These are phyloP conservation scores for Omphaloscelis lunosa DNA, from an alignment of 2,888 invertebrate species.

Conservation along the genomic window DNA sequence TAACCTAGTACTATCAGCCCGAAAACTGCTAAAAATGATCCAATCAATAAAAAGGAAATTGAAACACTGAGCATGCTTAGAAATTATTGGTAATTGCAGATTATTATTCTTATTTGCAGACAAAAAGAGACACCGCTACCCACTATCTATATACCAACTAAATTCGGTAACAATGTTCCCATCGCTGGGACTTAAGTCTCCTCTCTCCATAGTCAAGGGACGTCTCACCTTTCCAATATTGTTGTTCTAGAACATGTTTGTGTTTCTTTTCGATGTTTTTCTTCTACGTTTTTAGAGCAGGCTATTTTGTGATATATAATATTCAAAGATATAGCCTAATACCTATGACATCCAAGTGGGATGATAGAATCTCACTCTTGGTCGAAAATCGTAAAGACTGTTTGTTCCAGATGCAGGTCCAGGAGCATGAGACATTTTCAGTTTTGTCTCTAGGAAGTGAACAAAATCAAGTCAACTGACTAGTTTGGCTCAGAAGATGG, in stretches of 20 bases:
- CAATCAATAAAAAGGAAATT: neutral
- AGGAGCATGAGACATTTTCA: neutral
- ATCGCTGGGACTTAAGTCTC: neutral
- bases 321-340: neutral
- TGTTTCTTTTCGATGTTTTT: neutral
- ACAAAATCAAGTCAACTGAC: neutral
- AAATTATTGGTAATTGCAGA: neutral
- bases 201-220: neutral
- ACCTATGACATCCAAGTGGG: neutral
- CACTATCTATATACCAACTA: neutral
- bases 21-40: neutral
- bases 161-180: neutral
- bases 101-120: neutral
- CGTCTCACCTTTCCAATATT: neutral
- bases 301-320: neutral
- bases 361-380: neutral
- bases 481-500: neutral
- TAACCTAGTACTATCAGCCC: no score
- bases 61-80: neutral
- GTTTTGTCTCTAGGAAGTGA: neutral
- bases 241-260: neutral
- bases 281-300: neutral
- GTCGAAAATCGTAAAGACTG: neutral
- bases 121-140: neutral
- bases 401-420: neutral